Percentiles rank a stretch among this genome's conserved stretches.
phyloP scores from a whole-genome alignment of 2,888 invertebrate species.

The Prosopocoilus inquinatus region DNA sequence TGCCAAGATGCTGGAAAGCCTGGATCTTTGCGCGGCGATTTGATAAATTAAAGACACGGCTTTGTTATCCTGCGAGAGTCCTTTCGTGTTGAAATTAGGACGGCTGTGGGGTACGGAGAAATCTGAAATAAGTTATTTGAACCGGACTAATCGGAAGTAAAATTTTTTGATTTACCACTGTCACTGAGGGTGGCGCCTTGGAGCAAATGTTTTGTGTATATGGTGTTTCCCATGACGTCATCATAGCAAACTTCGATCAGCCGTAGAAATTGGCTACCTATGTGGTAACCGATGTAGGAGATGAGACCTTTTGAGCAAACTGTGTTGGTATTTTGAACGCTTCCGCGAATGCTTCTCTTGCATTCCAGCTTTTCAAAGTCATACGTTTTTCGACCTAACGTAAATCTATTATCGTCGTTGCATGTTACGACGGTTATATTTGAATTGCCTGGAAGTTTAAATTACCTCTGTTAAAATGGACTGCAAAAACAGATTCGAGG shows the following conservation, averaged over 20 bases:
- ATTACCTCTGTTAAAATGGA: no score
- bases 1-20: conserved; percentile 43
- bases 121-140: neutral
- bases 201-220: conserved; percentile 44
- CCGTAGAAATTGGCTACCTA: conserved; percentile 32
- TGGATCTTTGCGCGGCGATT: conserved; percentile 21
- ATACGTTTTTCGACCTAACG: conserved; percentile 26
- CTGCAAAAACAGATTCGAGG: no score
- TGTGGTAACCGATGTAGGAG: conserved; percentile 39
- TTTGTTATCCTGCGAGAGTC: conserved; percentile 13
- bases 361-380: conserved; percentile 37
- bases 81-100: conserved; percentile 15
- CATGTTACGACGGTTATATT: conserved; percentile 36
- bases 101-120: conserved; percentile 5
- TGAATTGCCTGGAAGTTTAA: conserved; percentile 30
- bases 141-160: neutral
- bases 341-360: conserved; percentile 34
- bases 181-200: conserved; percentile 42
- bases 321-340: conserved; percentile 32
- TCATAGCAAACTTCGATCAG: conserved; percentile 46
- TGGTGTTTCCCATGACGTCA: conserved; percentile 36
- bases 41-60: conserved; percentile 14
- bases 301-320: conserved; percentile 39
- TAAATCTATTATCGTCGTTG: conserved; percentile 28
- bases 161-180: neutral